Percentiles rank a stretch among this genome's conserved stretches.
Evolutionary conservation across 2,888 invertebrate species (phyloP).

Genomic region (Perithous albicinctus): DNA sequence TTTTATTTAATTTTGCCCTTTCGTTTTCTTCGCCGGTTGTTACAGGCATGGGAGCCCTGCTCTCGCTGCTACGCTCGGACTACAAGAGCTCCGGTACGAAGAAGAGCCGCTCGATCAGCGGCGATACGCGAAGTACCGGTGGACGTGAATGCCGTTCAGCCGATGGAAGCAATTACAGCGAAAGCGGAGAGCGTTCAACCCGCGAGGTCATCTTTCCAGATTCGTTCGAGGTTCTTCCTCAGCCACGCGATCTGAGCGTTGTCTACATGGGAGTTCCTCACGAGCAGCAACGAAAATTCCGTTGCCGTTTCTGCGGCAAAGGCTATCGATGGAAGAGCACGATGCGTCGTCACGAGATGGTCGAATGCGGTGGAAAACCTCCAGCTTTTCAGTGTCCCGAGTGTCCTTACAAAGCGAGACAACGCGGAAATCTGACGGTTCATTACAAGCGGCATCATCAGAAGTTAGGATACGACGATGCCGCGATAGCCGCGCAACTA

Average conservation of each 20-base stretch:
- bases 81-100: conserved; percentile 74
- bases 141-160: conserved; percentile 70
- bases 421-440: conserved; percentile 92
- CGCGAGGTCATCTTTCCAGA: conserved; percentile 83
- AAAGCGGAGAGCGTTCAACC: conserved; percentile 73
- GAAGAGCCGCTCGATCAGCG: conserved; percentile 69
- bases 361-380: conserved; percentile 93
- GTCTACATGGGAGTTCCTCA: conserved; percentile 85
- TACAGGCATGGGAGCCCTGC: conserved; percentile 83
- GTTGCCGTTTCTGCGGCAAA: conserved; percentile 94
- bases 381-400: conserved; percentile 93
- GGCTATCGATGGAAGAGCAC: conserved; percentile 95
- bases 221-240: conserved; percentile 83
- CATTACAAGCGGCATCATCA: conserved; percentile 92
- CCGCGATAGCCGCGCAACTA: conserved; percentile 61
- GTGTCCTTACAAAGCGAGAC: conserved; percentile 92
- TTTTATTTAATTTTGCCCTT: conserved; percentile 66
- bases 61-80: conserved; percentile 81
- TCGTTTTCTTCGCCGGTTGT: conserved; percentile 77
- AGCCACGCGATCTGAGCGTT: conserved; percentile 81
- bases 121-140: conserved; percentile 69
- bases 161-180: conserved; percentile 72
- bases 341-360: conserved; percentile 92
- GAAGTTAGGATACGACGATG: conserved; percentile 79
- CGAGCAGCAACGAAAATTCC: conserved; percentile 88